Conservation (phyloP, 2,113 vertebrate genomes). For the Notechis scutatus region DNA sequence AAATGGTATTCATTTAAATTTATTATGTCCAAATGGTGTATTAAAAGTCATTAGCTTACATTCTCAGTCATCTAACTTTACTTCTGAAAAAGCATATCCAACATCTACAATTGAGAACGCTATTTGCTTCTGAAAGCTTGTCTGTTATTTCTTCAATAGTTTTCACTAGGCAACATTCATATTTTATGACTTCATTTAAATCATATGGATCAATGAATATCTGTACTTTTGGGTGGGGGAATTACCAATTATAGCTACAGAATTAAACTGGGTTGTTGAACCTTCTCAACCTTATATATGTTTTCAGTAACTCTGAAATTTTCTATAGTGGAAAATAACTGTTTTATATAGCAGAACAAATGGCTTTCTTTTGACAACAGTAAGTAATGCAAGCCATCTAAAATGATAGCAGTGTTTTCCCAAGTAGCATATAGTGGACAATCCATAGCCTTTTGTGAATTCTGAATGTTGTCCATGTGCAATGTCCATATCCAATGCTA, state of each 20-base stretch:
- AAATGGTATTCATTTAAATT: constrained; percentile 33
- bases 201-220: constrained; percentile 29
- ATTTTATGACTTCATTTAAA: constrained; percentile 37
- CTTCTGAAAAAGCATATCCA: background rate
- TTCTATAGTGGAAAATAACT: background rate
- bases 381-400: background rate
- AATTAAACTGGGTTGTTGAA: constrained; percentile 1
- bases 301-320: background rate
- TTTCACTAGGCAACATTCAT: constrained; percentile 12
- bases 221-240: background rate
- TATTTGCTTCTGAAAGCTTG: constrained; percentile 12
- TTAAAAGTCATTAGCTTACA: constrained; percentile 22
- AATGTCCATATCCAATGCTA: background rate
- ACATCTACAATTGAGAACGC: background rate
- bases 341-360: background rate
- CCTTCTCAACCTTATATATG: background rate
- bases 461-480: background rate
- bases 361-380: background rate
- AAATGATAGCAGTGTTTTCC: background rate
- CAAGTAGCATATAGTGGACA: background rate
- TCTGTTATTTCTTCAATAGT: background rate
- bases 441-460: background rate
- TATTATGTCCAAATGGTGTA: background rate
- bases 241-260: background rate
- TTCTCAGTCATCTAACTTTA: background rate